These are phyloP conservation scores for Phycodurus eques DNA, from an alignment of 2,113 vertebrate species.

Conservation along the genomic window DNA sequence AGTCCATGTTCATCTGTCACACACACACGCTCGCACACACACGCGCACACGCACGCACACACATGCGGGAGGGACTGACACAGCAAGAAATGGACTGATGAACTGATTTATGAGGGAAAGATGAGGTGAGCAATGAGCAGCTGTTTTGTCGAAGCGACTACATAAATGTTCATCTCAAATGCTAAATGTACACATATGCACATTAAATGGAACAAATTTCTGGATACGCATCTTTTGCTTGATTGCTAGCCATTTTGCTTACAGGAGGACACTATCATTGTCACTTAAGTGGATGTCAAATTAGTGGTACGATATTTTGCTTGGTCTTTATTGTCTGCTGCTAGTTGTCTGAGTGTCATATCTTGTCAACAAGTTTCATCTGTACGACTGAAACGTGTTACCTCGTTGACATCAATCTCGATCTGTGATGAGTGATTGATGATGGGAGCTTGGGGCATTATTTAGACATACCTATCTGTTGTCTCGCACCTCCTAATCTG, in stretches of 20 bases:
- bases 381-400: conserved; percentile 47
- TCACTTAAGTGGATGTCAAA: conserved; percentile 1
- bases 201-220: not conserved
- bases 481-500: conserved; percentile 79
- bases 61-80: conserved; percentile 34
- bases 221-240: conserved; percentile 1
- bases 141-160: conserved; percentile 15
- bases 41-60: conserved; percentile 16
- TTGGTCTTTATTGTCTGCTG: conserved; percentile 2
- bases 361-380: conserved; percentile 39
- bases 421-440: conserved; percentile 50
- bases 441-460: conserved; percentile 64
- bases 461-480: conserved; percentile 77
- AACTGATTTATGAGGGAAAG: conserved; percentile 47
- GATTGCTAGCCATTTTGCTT: not conserved
- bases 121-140: conserved; percentile 46
- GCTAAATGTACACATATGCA: conserved; percentile 15
- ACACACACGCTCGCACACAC: conserved; percentile 9
- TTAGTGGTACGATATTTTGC: not conserved
- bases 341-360: conserved; percentile 12
- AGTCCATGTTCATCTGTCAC: conserved; percentile 65
- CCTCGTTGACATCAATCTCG: conserved; percentile 46
- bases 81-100: conserved; percentile 41
- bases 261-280: not conserved
- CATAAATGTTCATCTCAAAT: conserved; percentile 10